Evolutionary conservation across 1,140 invertebrate genomes (phyloP), one percentile per base, ranked within the genome.

Genomic region (Sinella curviseta): DNA sequence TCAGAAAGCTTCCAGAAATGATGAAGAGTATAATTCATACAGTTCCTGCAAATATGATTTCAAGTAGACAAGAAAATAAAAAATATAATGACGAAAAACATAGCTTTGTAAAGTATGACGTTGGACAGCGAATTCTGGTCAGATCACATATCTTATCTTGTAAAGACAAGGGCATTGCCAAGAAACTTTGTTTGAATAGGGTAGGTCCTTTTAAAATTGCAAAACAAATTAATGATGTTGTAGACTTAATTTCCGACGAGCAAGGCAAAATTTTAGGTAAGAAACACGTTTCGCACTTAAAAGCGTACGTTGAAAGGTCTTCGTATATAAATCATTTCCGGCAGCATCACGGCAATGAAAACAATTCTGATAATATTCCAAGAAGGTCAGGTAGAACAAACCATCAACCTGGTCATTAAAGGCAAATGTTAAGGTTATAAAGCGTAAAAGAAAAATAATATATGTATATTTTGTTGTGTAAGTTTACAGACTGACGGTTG

Each of bases 1-100:
- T 0, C n/a, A 39, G n/a, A 17, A 48, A 28, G 36, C n/a, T 81
- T 24, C 80, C 80, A 65, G 54, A 74, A 12, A 36, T 55, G 31
- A 48, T 82, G 17, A 1, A 33, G 30, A 33, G 74, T n/a, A 39
- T 81, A 36, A 36, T 81, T 36, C 17, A 73, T 1, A 77, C n/a
- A n/a, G 80, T 81, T 1, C 30, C 57, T 24, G n/a, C 35, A 31
- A 78, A 78, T 77, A 79, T 81, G n/a, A n/a, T n/a, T 20, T 31
- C 0, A 17, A 36, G 3, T 28, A 55, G 78, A 20, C 1, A 48
- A 16, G n/a, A 28, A 34, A 78, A 57, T 55, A 82, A 82, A 65
- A 28, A 48, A 31, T 54, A 33, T 24, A 77, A 79, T 30, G 78
- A 82, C 36, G 67, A 55, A 28, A 24, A 17, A 14, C 73, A 74